Percentiles rank a stretch among this genome's conserved stretches.
Evolutionary conservation across 2,888 invertebrate species (phyloP).

Genomic region (Choreutis nemorana): DNA sequence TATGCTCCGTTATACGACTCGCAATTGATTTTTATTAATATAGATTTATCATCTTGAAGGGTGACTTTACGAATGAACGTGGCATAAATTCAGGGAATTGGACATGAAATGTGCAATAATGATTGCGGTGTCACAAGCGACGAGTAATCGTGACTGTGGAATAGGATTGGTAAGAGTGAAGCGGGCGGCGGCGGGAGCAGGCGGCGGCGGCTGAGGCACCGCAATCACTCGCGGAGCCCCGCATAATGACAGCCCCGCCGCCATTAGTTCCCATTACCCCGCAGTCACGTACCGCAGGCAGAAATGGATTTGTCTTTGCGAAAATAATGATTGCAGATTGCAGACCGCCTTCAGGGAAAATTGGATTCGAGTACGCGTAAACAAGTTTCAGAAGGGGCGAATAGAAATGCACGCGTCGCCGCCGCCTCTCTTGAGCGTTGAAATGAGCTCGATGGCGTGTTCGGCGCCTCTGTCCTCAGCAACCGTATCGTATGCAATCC

Average conservation of each 20-base stretch:
- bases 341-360: conserved; percentile 58
- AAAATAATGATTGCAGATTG: conserved; percentile 63
- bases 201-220: conserved; percentile 17
- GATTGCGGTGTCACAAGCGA: conserved; percentile 28
- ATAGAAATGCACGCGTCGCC: too few relatives aligned
- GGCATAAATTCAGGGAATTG: conserved; percentile 3
- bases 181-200: conserved; percentile 13
- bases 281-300: conserved; percentile 58
- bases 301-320: conserved; percentile 66
- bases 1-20: too few relatives aligned
- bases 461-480: background rate
- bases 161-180: conserved; percentile 13
- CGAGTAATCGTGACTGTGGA: conserved; percentile 25
- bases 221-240: conserved; percentile 22
- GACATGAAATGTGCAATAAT: conserved; percentile 23
- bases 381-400: conserved; percentile 36
- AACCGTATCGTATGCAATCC: too few relatives aligned
- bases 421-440: conserved; percentile 27
- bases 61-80: background rate
- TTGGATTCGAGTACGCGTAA: conserved; percentile 54
- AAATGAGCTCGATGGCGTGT: conserved; percentile 16
- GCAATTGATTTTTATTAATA: too few relatives aligned
- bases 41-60: background rate
- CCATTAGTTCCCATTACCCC: conserved; percentile 60
- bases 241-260: conserved; percentile 50